phyloP scores from a whole-genome alignment of 2,113 vertebrate species.

The Poeciliopsis turrubarensis region DNA sequence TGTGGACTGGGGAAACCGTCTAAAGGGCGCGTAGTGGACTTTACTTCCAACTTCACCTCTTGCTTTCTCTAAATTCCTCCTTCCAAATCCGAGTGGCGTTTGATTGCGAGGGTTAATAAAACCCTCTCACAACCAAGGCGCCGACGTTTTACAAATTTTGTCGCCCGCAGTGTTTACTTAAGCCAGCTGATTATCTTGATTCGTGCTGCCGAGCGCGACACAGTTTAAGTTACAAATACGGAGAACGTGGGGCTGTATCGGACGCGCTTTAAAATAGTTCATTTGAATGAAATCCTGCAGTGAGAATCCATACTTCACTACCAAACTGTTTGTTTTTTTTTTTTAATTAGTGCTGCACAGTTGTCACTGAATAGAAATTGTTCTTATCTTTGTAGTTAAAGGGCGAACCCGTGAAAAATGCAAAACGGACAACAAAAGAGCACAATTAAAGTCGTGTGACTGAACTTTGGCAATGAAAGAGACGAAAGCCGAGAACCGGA shows the following conservation, averaged over 20 bases:
- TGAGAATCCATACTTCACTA: neutral
- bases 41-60: neutral
- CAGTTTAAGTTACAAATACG: neutral
- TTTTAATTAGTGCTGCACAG: neutral
- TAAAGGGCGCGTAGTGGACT: neutral
- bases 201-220: neutral
- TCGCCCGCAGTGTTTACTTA: neutral
- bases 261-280: neutral
- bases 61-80: neutral
- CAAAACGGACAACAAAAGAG: neutral
- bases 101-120: neutral
- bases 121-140: neutral
- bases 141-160: neutral
- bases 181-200: neutral
- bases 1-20: too few relatives aligned
- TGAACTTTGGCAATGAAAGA: neutral
- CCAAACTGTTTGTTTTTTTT: too few relatives aligned
- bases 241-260: neutral
- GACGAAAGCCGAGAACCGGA: neutral
- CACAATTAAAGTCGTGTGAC: neutral
- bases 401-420: neutral
- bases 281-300: neutral
- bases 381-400: neutral
- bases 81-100: neutral
- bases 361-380: neutral